Evolutionary conservation across 2,113 vertebrate genomes (phyloP), one percentile per base, ranked within the genome.

Genomic region (Pterophyllum scalare): DNA sequence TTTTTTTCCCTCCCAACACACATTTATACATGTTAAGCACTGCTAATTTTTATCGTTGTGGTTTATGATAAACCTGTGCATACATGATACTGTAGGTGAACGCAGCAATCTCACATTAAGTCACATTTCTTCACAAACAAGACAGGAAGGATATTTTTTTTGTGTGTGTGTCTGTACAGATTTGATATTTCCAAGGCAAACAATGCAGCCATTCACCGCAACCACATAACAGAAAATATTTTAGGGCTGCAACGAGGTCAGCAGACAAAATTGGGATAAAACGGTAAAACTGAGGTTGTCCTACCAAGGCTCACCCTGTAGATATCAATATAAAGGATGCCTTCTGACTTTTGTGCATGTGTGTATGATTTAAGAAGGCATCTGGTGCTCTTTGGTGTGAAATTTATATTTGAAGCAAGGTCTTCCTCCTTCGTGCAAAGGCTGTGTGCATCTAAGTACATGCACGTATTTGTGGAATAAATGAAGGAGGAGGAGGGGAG

Each of bases 11-110:
- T 49, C 43, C 9, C 65, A 67, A 35, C 70, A 89, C 62, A 82
- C 40, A 67, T 70, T 84, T 83, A 77, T 70, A 81, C 14, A 7
- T 76, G 61, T 91, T 83, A 64, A 43, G 13, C 2, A 43, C 60
- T 38, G 43, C 67, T 60, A 28, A 87, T 84, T 64, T 82, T 49
- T 31, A 43, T 59, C 22, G 57, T 59, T 74, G 12, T 14, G 4
- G 13, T 77, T 82, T 59, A 46, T 38, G 40, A 79, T 60, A 24
- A 35, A 33, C 3, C 12, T 3, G 7, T 79, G 14, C 15, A 52
- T 61, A 49, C 22, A 43, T 38, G n/a, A 75, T 28, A 61, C 2
- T 0, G 17, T 46, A 64, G 65, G 26, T 74, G 38, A 79, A 84
- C 72, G 62, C 3, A 2, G 24, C 22, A 2, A 31, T 14, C 4